Evolutionary conservation across 2,113 vertebrate genomes (phyloP).

Genomic region (Bujurquina vittata): DNA sequence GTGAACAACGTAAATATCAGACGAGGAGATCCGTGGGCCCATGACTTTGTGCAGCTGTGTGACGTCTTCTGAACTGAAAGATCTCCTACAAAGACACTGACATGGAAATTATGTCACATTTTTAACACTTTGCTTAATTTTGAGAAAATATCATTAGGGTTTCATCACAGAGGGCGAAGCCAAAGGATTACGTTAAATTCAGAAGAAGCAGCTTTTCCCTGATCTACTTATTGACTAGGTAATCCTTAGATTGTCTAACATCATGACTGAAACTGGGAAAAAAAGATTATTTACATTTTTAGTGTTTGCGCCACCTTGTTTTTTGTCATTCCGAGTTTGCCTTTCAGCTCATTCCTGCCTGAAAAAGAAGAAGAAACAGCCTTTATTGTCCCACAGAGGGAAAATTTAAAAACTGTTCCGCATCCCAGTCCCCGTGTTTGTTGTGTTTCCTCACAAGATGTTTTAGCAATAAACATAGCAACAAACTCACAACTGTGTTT

Average conservation of each 20-base stretch:
- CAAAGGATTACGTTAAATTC: background rate
- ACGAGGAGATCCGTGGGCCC: conserved; percentile 74
- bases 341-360: background rate
- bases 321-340: background rate
- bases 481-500: background rate
- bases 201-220: background rate
- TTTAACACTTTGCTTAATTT: background rate
- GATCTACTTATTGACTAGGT: background rate
- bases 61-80: background rate
- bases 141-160: background rate
- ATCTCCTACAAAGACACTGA: background rate
- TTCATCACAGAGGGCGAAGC: background rate
- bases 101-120: background rate
- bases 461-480: conserved; percentile 1
- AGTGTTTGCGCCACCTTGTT: background rate
- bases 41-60: conserved; percentile 80
- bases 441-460: background rate
- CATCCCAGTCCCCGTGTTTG: background rate
- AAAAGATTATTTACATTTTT: background rate
- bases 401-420: background rate
- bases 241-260: background rate
- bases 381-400: too few relatives aligned
- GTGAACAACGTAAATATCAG: conserved; percentile 73
- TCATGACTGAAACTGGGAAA: background rate
- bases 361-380: too few relatives aligned